phyloP scores from a whole-genome alignment of 2,888 invertebrate species.

The Copidosoma aretas region DNA sequence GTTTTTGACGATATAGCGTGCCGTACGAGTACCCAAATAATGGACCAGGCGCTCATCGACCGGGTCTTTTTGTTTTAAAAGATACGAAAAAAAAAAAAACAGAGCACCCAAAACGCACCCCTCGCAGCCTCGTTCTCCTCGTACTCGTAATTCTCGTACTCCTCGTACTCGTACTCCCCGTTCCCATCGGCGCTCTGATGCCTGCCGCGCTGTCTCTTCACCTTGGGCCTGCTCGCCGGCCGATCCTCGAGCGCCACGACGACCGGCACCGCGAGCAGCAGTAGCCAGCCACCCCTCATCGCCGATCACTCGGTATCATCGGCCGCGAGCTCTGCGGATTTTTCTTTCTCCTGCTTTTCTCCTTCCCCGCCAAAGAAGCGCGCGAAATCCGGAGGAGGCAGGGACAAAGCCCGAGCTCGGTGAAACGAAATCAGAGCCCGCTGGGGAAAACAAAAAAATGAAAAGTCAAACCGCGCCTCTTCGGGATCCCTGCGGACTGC shows the following conservation, averaged over 20 bases:
- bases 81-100: too few species aligned
- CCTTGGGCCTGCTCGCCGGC: conserved; percentile 16
- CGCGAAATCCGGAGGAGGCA: too few species aligned
- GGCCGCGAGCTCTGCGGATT: background rate
- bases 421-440: too few species aligned
- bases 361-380: too few species aligned
- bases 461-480: background rate
- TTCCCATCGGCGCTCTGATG: conserved; percentile 25
- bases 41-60: too few species aligned
- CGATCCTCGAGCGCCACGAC: conserved; percentile 37
- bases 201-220: conserved; percentile 20
- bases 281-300: background rate
- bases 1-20: too few species aligned
- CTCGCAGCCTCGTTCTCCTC: conserved; percentile 48
- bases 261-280: background rate
- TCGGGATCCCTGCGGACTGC: too few species aligned
- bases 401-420: too few species aligned
- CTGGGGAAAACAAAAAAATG: too few species aligned
- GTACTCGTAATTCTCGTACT: conserved; percentile 52
- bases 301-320: background rate
- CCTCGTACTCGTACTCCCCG: conserved; percentile 51
- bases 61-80: too few species aligned
- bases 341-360: background rate
- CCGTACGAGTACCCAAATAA: too few species aligned
- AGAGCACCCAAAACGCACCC: background rate